Conservation (phyloP, 2,888 invertebrate genomes). For the Leuctra nigra region DNA sequence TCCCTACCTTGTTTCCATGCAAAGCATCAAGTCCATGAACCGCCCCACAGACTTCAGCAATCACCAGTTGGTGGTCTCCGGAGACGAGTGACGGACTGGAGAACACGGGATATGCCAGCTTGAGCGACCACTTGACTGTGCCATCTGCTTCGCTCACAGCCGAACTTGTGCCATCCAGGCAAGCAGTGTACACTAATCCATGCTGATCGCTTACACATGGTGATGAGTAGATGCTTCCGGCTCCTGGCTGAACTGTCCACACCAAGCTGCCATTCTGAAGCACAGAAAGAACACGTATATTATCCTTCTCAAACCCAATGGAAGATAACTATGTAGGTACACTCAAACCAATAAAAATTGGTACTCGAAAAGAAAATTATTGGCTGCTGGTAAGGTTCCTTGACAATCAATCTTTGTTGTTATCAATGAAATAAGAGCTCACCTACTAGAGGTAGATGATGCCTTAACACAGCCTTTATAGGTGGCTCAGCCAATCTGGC, state of each 20-base stretch:
- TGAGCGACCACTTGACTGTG: constrained; percentile 49
- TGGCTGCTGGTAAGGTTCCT: too few species aligned
- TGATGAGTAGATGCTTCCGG: constrained; percentile 22
- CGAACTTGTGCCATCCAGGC: constrained; percentile 36
- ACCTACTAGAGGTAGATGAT: too few species aligned
- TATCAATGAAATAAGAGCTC: too few species aligned
- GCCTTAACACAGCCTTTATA: too few species aligned
- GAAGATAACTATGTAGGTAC: too few species aligned
- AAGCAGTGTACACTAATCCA: constrained; percentile 9
- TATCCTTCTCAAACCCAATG: too few species aligned
- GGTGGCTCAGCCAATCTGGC: too few species aligned
- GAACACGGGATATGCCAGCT: constrained; percentile 56
- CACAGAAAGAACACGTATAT: too few species aligned
- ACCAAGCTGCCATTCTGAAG: constrained; percentile 30
- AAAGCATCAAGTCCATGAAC: constrained; percentile 48
- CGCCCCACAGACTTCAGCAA: constrained; percentile 50
- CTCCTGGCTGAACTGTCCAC: constrained; percentile 31
- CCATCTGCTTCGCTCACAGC: constrained; percentile 48
- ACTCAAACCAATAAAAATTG: too few species aligned
- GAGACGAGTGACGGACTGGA: constrained; percentile 46
- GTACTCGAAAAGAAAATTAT: too few species aligned
- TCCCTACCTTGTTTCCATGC: constrained; percentile 48
- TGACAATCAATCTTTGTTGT: too few species aligned
- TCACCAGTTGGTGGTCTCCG: constrained; percentile 39
- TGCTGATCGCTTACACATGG: constrained; percentile 18